Evolutionary conservation across 1,140 invertebrate genomes (phyloP).

Genomic region (Drosophila malerkotliana): DNA sequence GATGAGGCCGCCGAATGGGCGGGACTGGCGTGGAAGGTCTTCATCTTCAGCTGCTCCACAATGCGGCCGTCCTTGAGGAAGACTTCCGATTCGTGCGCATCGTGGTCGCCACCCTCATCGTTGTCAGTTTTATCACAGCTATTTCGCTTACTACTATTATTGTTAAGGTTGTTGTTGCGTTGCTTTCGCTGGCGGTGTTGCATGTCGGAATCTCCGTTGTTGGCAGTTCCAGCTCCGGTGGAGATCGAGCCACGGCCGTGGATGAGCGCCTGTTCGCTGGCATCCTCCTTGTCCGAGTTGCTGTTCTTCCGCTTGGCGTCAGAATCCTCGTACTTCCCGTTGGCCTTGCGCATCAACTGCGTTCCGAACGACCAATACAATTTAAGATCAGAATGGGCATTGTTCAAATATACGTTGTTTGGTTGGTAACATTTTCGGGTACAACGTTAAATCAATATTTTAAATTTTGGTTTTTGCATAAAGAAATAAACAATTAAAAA

Average conservation of each 20-base stretch:
- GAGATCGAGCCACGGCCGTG: conserved; percentile 43
- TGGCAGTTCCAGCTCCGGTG: not conserved
- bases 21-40: conserved; percentile 66
- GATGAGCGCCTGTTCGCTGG: conserved; percentile 60
- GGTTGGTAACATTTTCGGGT: conserved; percentile 25
- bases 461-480: conserved; percentile 44
- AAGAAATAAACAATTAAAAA: conserved; percentile 77
- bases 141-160: conserved; percentile 69
- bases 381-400: not conserved
- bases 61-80: conserved; percentile 61
- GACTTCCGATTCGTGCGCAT: conserved; percentile 53
- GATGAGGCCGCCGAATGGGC: conserved; percentile 72
- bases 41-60: conserved; percentile 67
- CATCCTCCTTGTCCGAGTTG: conserved; percentile 82
- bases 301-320: conserved; percentile 79
- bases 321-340: conserved; percentile 65
- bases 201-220: conserved; percentile 67
- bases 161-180: conserved; percentile 55
- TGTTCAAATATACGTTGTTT: not conserved
- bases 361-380: conserved; percentile 3
- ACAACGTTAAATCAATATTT: conserved; percentile 40
- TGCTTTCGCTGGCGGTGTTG: conserved; percentile 80
- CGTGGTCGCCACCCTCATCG: conserved; percentile 60
- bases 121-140: conserved; percentile 75
- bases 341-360: conserved; percentile 69